Evolutionary conservation across 2,888 invertebrate genomes (phyloP).

Genomic region (Mechanitis mazaeus): DNA sequence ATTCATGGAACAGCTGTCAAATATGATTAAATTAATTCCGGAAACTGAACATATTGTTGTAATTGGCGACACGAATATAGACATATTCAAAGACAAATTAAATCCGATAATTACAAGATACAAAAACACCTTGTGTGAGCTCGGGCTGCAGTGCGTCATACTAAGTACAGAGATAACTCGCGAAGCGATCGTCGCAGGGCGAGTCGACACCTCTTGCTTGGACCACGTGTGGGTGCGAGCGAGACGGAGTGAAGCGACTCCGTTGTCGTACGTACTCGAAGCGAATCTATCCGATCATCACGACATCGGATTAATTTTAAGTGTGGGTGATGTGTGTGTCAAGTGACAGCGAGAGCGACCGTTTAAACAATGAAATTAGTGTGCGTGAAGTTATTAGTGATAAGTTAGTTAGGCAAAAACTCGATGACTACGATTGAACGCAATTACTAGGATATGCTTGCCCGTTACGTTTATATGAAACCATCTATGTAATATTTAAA

Average conservation of each 20-base stretch:
- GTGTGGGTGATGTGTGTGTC: not conserved
- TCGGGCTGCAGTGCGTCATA: slow-evolving; percentile 11
- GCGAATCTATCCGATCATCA: slow-evolving; percentile 15
- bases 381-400: slow-evolving; percentile 16
- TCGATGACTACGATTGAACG: slow-evolving; percentile 14
- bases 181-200: slow-evolving; percentile 10
- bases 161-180: slow-evolving; percentile 12
- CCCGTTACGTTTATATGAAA: slow-evolving; percentile 13
- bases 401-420: slow-evolving; percentile 12
- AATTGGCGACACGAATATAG: slow-evolving; percentile 10
- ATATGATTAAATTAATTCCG: not conserved
- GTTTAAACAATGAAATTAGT: not conserved
- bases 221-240: slow-evolving; percentile 16
- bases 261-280: slow-evolving; percentile 8
- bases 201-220: not conserved
- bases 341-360: not conserved
- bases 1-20: slow-evolving; percentile 6
- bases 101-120: slow-evolving; percentile 6
- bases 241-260: not conserved
- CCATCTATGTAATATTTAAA: slow-evolving; percentile 10
- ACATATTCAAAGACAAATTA: not conserved
- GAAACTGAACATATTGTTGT: not conserved
- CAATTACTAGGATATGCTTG: slow-evolving; percentile 3
- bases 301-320: slow-evolving; percentile 1
- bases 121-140: slow-evolving; percentile 13